Base-by-base conservation (phyloP, 1,140 invertebrate species). In the Drosophila serrata region DNA sequence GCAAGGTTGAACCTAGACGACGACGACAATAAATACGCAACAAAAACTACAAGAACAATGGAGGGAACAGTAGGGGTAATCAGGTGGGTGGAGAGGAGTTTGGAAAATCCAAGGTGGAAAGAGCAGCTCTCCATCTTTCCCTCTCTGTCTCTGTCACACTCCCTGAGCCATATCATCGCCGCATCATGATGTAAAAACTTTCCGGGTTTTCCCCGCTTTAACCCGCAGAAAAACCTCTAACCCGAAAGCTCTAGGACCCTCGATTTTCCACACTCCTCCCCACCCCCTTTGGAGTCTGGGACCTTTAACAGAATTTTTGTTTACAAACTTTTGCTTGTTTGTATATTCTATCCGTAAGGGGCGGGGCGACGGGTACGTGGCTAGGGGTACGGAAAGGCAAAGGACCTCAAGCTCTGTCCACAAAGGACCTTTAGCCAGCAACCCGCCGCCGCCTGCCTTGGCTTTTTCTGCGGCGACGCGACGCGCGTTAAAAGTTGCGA, bases 171-270 rank as follows among this genome's bases (percentile, higher is more conserved):
- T 90, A 90, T 90, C 85, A 90, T 72, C 68, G 84, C 81, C 82
- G 86, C 85, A 90, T 90, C 86, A 90, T 90, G 85, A 90, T 90
- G 85, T 85, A 90, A 90, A 90, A 90, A 90, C 69, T 90, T 90
- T 90, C 57, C 68, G 68, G 56, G 72, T 62, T 33, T n/a, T 62
- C 74, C 78, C 63, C 49, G 68, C 68, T 72, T 59, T 57, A 79
- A 62, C 73, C 69, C 65, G 46, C 64, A 67, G 63, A 19, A 65
- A 67, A 81, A 87, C 58, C 79, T 46, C 62, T 64, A 82, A 87
- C 70, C 75, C 40, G 53, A 43, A 33, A 42, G 29, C 33, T n/a
- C 29, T 31, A 35, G 58, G 46, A 59, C 37, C 43, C 48, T 31
- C 24, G 39, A 45, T 61, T 39, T 51, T 13, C 45, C 35, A 40